phyloP scores from a whole-genome alignment of 2,888 invertebrate genomes.

The Mythimna ferrago region DNA sequence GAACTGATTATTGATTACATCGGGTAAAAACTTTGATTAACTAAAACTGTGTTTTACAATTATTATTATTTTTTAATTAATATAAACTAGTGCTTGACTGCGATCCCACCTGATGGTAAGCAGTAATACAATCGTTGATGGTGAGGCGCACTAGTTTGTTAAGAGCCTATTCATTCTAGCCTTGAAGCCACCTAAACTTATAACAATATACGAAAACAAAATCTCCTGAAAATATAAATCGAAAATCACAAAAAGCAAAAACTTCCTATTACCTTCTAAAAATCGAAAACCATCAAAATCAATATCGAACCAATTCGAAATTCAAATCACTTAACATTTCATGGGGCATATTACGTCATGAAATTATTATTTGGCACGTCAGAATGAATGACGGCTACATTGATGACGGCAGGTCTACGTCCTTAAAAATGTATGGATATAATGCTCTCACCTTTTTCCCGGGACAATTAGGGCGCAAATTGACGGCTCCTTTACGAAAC shows the following conservation, averaged over 20 bases:
- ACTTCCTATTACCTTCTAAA: not conserved
- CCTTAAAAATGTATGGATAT: slow-evolving; percentile 67
- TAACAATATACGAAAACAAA: too few species aligned
- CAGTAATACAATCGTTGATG: too few species aligned
- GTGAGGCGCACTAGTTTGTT: too few species aligned
- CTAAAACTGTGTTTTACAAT: too few species aligned
- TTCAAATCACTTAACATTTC: slow-evolving; percentile 53
- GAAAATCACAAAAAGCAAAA: not conserved
- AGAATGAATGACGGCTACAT: slow-evolving; percentile 65
- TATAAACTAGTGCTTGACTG: too few species aligned
- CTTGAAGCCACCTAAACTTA: too few species aligned
- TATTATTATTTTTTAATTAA: too few species aligned
- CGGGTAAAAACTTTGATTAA: too few species aligned
- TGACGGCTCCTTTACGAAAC: slow-evolving; percentile 62
- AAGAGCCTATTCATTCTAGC: too few species aligned
- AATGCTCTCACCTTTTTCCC: slow-evolving; percentile 60
- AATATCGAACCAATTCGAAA: slow-evolving; percentile 46
- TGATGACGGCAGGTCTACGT: slow-evolving; percentile 62
- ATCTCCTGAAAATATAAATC: not conserved
- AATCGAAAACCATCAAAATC: slow-evolving; percentile 30
- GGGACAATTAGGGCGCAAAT: slow-evolving; percentile 60
- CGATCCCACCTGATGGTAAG: too few species aligned
- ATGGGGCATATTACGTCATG: slow-evolving; percentile 49
- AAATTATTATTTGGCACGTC: slow-evolving; percentile 71
- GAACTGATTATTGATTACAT: too few species aligned